Evolutionary conservation across 2,113 vertebrate species (phyloP), one percentile per base, ranked within the genome.

Genomic region (Poeciliopsis retropinna): DNA sequence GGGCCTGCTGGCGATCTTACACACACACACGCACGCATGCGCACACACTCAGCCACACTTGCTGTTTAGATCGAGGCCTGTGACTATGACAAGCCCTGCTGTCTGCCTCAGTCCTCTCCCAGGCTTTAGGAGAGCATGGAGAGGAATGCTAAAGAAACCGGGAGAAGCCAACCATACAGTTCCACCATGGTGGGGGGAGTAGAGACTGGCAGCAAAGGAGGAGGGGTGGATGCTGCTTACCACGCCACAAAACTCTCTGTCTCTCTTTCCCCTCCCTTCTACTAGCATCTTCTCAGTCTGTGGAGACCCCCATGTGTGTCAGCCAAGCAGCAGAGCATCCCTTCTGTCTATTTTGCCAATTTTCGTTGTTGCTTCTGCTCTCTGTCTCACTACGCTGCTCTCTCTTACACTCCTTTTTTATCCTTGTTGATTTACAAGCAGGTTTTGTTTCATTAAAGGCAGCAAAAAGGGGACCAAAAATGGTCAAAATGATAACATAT

Each of bases 81-180:
- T 71, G 83, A 87, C 89, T 91, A 87, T 89, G 89, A 92, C 90
- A 92, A 91, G 89, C 85, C 79, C 80, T 89, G 86, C 89, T 91
- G 92, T 92, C 91, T 92, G 89, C 90, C 71, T 85, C 79, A 10
- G 75, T 86, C 87, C 84, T 89, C 91, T 92, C 88, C 77, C 82
- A 90, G 89, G 88, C 87, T 91, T 88, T 90, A 70, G 73, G 64
- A 75, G 88, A 85, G 87, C 80, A 88, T 90, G 88, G 90, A 73
- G 90, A 88, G 86, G 91, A 93, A 93, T 93, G 90, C 82, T 92
- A 91, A 91, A 93, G 83, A 88, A 87, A 90, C 47, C 78, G 78
- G 83, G 90, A 90, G 90, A 93, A 92, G 83, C 91, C 92, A 93
- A 92, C 88, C 91, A 93, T 93, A 88, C 82, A 89, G 82, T 87